A percentile compares a stretch with the other conserved stretches of the same genome.
phyloP scores from a whole-genome alignment of 2,113 vertebrate species.

The Sapajus apella region DNA sequence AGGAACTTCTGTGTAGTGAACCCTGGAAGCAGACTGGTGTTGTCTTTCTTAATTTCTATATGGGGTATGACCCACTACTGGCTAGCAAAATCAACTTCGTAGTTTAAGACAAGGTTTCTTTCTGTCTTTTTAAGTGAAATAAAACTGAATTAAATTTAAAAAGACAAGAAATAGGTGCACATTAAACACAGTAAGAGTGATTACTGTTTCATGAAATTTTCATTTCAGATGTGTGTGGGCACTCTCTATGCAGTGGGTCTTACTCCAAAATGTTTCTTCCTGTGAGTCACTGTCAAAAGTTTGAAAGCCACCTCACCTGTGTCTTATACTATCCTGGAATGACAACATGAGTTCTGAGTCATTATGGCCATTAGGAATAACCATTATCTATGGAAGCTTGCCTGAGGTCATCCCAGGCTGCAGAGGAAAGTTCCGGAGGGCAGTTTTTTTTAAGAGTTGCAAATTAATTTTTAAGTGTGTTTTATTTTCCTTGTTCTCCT shows the following conservation, averaged over 20 bases:
- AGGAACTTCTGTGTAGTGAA: background rate
- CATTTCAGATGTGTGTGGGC: background rate
- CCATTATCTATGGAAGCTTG: constrained; percentile 44
- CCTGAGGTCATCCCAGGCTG: constrained; percentile 35
- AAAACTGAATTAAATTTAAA: background rate
- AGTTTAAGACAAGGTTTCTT: background rate
- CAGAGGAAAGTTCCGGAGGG: background rate
- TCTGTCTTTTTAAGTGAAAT: constrained; percentile 2
- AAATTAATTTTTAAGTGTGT: constrained; percentile 26
- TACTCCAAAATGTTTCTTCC: constrained; percentile 18
- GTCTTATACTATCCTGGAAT: constrained; percentile 31
- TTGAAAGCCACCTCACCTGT: constrained; percentile 31
- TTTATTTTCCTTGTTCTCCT: constrained; percentile 12
- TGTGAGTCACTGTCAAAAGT: constrained; percentile 53
- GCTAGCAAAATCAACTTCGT: background rate
- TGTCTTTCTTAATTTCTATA: background rate
- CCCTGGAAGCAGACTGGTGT: background rate
- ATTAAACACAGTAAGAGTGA: background rate
- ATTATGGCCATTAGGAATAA: constrained; percentile 55
- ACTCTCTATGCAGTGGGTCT: background rate
- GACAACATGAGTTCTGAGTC: constrained; percentile 52
- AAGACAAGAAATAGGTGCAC: background rate
- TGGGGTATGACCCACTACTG: background rate
- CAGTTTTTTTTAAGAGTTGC: background rate
- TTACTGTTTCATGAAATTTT: background rate